Percentiles rank a stretch among this genome's conserved stretches.
Evolutionary conservation across 2,888 invertebrate species (phyloP).

Genomic region (Drosophila testacea): DNA sequence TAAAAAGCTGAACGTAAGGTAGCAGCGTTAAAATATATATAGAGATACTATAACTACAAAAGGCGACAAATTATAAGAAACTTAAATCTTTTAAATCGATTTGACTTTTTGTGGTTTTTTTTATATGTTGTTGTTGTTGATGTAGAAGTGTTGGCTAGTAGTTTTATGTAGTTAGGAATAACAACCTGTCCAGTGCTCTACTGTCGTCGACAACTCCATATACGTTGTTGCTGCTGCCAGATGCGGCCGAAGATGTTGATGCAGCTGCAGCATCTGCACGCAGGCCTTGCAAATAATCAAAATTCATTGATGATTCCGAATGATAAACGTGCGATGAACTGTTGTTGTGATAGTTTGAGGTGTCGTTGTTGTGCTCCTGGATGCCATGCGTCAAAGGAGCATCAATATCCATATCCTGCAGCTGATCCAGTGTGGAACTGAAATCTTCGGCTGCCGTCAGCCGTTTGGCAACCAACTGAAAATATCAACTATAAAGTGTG

Average conservation of each 20-base stretch:
- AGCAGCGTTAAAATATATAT: slow-evolving; percentile 35
- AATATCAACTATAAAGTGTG: slow-evolving; percentile 8
- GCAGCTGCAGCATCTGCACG: slow-evolving; percentile 64
- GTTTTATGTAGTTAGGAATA: slow-evolving; percentile 66
- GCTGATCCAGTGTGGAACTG: slow-evolving; percentile 69
- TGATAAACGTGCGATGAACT: slow-evolving; percentile 67
- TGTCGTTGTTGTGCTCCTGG: slow-evolving; percentile 71
- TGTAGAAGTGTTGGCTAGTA: slow-evolving; percentile 35
- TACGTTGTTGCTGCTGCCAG: slow-evolving; percentile 48
- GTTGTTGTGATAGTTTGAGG: slow-evolving; percentile 49
- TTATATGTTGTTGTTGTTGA: slow-evolving; percentile 22
- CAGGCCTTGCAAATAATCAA: slow-evolving; percentile 83
- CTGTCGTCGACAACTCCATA: slow-evolving; percentile 83
- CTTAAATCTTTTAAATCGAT: slow-evolving; percentile 5
- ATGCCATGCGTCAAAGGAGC: slow-evolving; percentile 80
- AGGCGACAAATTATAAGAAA: slow-evolving; percentile 31
- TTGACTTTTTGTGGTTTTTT: not conserved
- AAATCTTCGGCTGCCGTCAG: slow-evolving; percentile 24
- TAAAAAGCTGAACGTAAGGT: slow-evolving; percentile 41
- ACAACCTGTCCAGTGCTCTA: slow-evolving; percentile 84
- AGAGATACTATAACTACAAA: slow-evolving; percentile 36
- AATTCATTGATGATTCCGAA: slow-evolving; percentile 84
- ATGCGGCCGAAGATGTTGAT: slow-evolving; percentile 47
- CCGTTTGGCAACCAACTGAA: slow-evolving; percentile 14
- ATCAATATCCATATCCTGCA: slow-evolving; percentile 85